Percentiles rank a stretch among this genome's conserved stretches.
Evolutionary conservation across 2,888 invertebrate genomes (phyloP).

Genomic region (Ditula angustiorana): DNA sequence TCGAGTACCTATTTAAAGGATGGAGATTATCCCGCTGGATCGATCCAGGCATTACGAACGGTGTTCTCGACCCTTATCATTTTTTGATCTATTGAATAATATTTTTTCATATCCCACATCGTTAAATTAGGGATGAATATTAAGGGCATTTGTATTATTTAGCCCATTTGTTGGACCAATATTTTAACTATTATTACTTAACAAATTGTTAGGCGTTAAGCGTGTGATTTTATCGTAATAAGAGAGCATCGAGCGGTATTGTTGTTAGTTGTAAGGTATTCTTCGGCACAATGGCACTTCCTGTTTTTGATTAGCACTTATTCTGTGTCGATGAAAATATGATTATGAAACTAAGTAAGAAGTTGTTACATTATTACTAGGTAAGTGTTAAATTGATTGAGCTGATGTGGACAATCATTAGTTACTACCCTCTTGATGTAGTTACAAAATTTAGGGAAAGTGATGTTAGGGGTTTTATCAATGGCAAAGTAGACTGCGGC

Average conservation of each 20-base stretch:
- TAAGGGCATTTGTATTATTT: slow-evolving; percentile 86
- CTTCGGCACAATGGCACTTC: slow-evolving; percentile 86
- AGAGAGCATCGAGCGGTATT: slow-evolving; percentile 84
- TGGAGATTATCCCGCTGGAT: slow-evolving; percentile 81
- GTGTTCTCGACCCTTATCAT: slow-evolving; percentile 83
- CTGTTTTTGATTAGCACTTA: slow-evolving; percentile 86
- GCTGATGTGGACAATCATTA: slow-evolving; percentile 84
- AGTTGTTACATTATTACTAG: slow-evolving; percentile 86
- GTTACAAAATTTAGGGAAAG: slow-evolving; percentile 82
- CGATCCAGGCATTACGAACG: slow-evolving; percentile 72
- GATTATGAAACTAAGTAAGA: slow-evolving; percentile 83
- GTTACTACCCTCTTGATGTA: slow-evolving; percentile 82
- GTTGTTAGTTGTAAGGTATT: slow-evolving; percentile 84
- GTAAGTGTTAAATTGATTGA: slow-evolving; percentile 85
- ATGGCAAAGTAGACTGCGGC: slow-evolving; percentile 84
- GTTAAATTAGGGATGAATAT: slow-evolving; percentile 86
- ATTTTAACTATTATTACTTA: slow-evolving; percentile 86
- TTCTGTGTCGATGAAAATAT: slow-evolving; percentile 85
- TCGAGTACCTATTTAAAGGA: slow-evolving; percentile 79
- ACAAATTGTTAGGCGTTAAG: slow-evolving; percentile 85
- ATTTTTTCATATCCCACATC: slow-evolving; percentile 85
- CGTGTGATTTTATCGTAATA: slow-evolving; percentile 85
- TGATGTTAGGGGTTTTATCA: slow-evolving; percentile 85
- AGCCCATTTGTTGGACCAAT: slow-evolving; percentile 86
- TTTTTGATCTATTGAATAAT: slow-evolving; percentile 85